These are phyloP conservation scores for Aspidiotus rigidus DNA, from an alignment of 2,888 invertebrate species.

Conservation along the genomic window DNA sequence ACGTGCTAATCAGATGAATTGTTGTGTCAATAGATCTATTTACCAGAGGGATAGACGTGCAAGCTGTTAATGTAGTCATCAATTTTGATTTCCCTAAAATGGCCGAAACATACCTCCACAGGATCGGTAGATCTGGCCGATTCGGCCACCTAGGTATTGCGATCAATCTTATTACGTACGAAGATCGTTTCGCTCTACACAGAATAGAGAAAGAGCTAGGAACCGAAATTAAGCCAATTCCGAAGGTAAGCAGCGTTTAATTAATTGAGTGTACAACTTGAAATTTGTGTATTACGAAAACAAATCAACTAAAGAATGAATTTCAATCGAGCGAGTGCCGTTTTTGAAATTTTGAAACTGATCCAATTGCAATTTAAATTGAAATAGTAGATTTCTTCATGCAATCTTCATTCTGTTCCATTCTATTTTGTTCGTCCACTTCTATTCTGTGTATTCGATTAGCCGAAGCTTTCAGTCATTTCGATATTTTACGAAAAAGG, in stretches of 20 bases:
- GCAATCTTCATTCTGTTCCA: too few relatives aligned
- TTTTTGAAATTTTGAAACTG: too few relatives aligned
- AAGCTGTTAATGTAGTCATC: conserved; percentile 99
- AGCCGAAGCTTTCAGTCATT: too few relatives aligned
- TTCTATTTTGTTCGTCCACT: too few relatives aligned
- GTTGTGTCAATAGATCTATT: conserved; percentile 65
- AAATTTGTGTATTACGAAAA: neutral
- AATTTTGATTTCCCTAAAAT: conserved; percentile 99
- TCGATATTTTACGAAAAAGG: too few relatives aligned
- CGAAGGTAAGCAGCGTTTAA: conserved; percentile 62
- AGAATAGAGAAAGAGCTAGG: conserved; percentile 98
- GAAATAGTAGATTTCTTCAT: too few relatives aligned
- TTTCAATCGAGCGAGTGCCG: too few relatives aligned
- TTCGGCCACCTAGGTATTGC: conserved; percentile 99
- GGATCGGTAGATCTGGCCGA: conserved; percentile 95
- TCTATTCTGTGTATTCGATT: too few relatives aligned
- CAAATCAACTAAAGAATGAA: too few relatives aligned
- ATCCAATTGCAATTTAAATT: too few relatives aligned
- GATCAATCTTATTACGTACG: conserved; percentile 98
- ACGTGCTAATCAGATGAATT: too few relatives aligned
- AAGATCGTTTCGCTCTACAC: conserved; percentile 94
- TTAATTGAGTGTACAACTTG: neutral
- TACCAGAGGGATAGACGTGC: conserved; percentile 98
- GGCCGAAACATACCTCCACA: conserved; percentile 98
- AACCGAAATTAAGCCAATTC: conserved; percentile 99